phyloP scores from a whole-genome alignment of 2,113 vertebrate genomes.

The Grammatotria lemairii region DNA sequence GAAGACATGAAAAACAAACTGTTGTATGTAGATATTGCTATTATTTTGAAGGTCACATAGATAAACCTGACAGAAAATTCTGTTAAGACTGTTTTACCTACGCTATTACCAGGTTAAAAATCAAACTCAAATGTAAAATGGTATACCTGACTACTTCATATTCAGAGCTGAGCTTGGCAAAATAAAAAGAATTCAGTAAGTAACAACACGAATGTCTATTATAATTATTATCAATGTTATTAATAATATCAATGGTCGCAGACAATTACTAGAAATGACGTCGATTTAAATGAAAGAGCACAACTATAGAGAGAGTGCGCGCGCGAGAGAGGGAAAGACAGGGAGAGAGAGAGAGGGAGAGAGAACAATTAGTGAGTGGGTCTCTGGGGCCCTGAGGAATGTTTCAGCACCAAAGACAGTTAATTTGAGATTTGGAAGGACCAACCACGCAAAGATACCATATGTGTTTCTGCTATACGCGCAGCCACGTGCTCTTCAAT shows the following conservation, averaged over 20 bases:
- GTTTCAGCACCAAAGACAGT: background rate
- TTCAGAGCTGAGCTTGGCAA: accelerated
- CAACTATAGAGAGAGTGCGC: background rate
- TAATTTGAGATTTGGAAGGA: background rate
- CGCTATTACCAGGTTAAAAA: background rate
- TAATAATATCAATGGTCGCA: background rate
- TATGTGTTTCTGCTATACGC: background rate
- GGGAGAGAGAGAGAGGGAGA: background rate
- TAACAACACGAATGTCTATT: background rate
- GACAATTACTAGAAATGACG: background rate
- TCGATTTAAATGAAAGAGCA: background rate
- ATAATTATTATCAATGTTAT: accelerated
- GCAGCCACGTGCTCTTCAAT: background rate
- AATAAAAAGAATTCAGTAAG: accelerated
- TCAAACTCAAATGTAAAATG: background rate
- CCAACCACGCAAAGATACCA: background rate
- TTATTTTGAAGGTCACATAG: background rate
- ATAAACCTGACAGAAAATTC: background rate
- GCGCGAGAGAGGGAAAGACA: accelerated
- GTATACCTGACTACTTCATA: accelerated
- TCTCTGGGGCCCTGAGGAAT: background rate
- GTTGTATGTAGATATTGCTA: background rate
- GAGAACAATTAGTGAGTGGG: background rate
- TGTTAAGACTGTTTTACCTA: background rate
- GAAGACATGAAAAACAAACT: background rate